phyloP scores from a whole-genome alignment of 2,797 vertebrate species.

The Lycodopsis pacificus region DNA sequence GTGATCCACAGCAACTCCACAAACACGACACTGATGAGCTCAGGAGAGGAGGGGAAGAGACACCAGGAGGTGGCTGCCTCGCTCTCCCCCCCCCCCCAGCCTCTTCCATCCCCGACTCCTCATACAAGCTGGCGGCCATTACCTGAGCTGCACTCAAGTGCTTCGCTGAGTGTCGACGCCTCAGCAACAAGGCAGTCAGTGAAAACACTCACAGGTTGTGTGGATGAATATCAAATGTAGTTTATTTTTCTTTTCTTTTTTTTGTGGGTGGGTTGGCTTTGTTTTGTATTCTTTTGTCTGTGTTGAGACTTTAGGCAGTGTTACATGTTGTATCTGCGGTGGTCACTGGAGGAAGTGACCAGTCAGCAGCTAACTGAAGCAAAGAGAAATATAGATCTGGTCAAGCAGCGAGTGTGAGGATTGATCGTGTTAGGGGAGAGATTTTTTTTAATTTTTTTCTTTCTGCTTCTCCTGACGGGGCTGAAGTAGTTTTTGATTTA shows the following conservation, averaged over 20 bases:
- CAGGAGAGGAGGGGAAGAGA: conserved; percentile 71
- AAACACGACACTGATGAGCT: conserved; percentile 76
- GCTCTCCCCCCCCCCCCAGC: conserved; percentile 42
- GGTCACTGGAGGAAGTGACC: conserved; percentile 69
- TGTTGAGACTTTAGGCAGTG: conserved; percentile 61
- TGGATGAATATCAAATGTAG: conserved; percentile 64
- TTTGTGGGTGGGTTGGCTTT: conserved; percentile 38
- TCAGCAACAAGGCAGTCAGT: conserved; percentile 64
- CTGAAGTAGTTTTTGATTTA: conserved; percentile 61
- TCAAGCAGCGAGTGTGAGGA: conserved; percentile 61
- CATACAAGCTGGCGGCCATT: conserved; percentile 68
- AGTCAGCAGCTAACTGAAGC: conserved; percentile 65
- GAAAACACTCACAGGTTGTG: conserved; percentile 70
- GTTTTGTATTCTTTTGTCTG: conserved; percentile 53
- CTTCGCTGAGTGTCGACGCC: conserved; percentile 61
- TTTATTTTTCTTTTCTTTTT: conserved; percentile 1
- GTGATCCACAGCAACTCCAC: conserved; percentile 60
- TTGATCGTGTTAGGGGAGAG: conserved; percentile 64
- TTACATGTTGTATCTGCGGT: conserved; percentile 66
- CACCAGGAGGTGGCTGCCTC: conserved; percentile 49
- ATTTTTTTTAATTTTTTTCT: conserved; percentile 61
- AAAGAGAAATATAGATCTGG: conserved; percentile 64
- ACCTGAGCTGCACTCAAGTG: conserved; percentile 65
- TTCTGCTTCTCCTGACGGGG: conserved; percentile 60
- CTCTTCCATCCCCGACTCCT: conserved; percentile 56